phyloP scores from a whole-genome alignment of 2,113 vertebrate species.

The Psammodynastes pulverulentus region DNA sequence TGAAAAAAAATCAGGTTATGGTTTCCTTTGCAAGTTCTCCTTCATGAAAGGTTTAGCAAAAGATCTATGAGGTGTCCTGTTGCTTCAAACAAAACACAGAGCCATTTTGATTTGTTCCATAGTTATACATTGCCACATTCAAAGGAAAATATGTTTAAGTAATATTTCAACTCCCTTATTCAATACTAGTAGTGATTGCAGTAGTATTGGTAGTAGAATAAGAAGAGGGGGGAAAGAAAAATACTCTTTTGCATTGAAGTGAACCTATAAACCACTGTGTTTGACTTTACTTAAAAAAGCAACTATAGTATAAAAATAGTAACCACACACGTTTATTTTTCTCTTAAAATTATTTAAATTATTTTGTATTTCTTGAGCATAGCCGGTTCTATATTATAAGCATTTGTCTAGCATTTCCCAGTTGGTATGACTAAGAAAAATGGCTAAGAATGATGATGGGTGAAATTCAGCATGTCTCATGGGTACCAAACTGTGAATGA shows the following conservation, averaged over 20 bases:
- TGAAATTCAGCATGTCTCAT: neutral
- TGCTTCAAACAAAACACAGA: fast-evolving
- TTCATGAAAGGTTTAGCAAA: conserved; percentile 6
- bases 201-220: neutral
- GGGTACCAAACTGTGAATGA: neutral
- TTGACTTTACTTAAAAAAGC: neutral
- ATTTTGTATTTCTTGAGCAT: neutral
- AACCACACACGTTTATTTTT: neutral
- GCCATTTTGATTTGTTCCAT: neutral
- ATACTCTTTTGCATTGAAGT: neutral
- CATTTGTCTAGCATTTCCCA: neutral
- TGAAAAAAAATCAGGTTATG: neutral
- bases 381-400: neutral
- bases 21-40: neutral
- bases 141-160: neutral
- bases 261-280: neutral
- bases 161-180: neutral
- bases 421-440: neutral
- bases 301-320: neutral
- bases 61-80: neutral
- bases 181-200: neutral
- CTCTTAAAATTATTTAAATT: neutral
- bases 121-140: neutral
- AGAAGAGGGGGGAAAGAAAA: neutral
- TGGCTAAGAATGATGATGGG: neutral